Evolutionary conservation across 2,113 vertebrate genomes (phyloP).

Genomic region (Gopherus flavomarginatus): DNA sequence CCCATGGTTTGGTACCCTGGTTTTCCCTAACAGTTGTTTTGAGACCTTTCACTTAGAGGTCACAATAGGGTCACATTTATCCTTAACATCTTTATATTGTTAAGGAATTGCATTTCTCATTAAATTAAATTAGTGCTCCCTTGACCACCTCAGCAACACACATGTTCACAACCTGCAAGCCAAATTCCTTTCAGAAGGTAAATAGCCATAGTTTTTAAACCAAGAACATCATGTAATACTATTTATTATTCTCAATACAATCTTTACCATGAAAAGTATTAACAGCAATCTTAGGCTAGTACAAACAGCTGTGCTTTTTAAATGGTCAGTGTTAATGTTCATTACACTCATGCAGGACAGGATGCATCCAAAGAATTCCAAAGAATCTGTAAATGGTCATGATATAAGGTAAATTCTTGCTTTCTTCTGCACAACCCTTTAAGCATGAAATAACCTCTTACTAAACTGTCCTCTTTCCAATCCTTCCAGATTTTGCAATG

Average conservation of each 20-base stretch:
- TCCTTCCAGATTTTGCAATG: not conserved
- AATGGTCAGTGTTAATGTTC: not conserved
- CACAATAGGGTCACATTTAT: not conserved
- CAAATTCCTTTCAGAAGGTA: not conserved
- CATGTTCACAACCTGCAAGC: not conserved
- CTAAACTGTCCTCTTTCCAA: not conserved
- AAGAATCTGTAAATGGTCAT: not conserved
- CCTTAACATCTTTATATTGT: accelerated
- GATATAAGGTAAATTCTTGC: not conserved
- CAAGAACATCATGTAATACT: not conserved
- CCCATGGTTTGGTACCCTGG: not conserved
- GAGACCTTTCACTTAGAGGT: not conserved
- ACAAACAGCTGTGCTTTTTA: not conserved
- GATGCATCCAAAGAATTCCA: not conserved
- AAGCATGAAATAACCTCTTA: not conserved
- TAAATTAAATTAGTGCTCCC: not conserved
- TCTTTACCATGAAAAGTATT: not conserved
- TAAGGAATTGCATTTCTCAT: not conserved
- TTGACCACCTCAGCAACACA: not conserved
- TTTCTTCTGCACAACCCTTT: not conserved
- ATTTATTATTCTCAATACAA: not conserved
- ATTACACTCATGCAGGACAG: not conserved
- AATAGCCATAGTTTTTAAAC: not conserved
- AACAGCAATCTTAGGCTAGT: not conserved
- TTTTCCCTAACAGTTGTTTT: not conserved